These are phyloP conservation scores for Chaenocephalus aceratus DNA, from an alignment of 2,113 vertebrate species.

Conservation along the genomic window DNA sequence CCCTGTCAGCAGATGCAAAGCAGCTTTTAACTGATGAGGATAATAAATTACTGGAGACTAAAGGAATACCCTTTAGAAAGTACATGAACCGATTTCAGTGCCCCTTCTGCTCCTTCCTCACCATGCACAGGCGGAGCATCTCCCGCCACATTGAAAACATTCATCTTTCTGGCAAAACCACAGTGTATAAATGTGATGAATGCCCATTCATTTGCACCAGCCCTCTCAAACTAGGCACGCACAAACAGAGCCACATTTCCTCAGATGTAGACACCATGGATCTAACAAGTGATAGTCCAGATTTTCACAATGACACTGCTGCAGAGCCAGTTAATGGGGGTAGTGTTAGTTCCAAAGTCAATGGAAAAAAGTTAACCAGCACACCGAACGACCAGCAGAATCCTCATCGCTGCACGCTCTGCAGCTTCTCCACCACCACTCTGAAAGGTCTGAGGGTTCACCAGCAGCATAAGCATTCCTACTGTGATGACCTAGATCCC, in stretches of 20 bases:
- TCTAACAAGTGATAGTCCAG: conserved; percentile 88
- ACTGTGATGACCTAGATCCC: conserved; percentile 95
- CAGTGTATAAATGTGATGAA: conserved; percentile 96
- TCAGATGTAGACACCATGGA: conserved; percentile 93
- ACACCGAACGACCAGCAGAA: conserved; percentile 88
- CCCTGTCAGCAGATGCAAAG: conserved; percentile 89
- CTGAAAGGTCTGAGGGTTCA: conserved; percentile 97
- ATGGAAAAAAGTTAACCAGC: conserved; percentile 89
- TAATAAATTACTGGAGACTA: conserved; percentile 95
- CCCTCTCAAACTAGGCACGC: conserved; percentile 91
- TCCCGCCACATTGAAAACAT: conserved; percentile 98
- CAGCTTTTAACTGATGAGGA: conserved; percentile 94
- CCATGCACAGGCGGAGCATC: conserved; percentile 96
- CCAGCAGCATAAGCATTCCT: conserved; percentile 98
- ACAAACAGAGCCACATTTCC: conserved; percentile 92
- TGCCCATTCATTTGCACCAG: conserved; percentile 98
- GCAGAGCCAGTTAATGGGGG: conserved; percentile 87
- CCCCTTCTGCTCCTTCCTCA: conserved; percentile 97
- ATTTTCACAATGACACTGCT: conserved; percentile 84
- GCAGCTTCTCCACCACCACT: conserved; percentile 95
- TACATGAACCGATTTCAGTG: conserved; percentile 98
- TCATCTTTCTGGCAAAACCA: conserved; percentile 95
- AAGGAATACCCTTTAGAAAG: conserved; percentile 95
- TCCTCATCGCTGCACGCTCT: conserved; percentile 95
- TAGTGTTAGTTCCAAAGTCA: conserved; percentile 84